These are phyloP conservation scores for Ostrea denselamellosa DNA, from an alignment of 1,140 invertebrate species.

Conservation along the genomic window DNA sequence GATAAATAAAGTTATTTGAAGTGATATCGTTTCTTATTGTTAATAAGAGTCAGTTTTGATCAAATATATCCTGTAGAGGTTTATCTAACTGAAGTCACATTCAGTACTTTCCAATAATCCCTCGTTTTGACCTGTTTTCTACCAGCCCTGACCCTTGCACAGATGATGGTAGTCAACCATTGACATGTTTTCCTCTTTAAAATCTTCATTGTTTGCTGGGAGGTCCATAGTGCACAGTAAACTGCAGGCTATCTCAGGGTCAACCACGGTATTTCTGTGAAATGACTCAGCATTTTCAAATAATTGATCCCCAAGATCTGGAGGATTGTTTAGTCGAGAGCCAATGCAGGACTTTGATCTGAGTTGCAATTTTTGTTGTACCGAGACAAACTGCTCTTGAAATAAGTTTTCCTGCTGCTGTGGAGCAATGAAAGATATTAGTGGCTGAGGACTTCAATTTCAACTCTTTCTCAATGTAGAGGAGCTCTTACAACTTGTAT, in stretches of 20 bases:
- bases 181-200: conserved; percentile 39
- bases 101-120: neutral
- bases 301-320: neutral
- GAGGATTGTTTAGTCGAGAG: conserved; percentile 8
- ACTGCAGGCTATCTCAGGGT: conserved; percentile 36
- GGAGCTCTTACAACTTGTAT: neutral
- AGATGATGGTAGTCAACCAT: neutral
- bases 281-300: conserved; percentile 17
- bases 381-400: neutral
- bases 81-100: neutral
- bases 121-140: conserved; percentile 1
- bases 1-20: too few species aligned
- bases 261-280: neutral
- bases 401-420: neutral
- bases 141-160: neutral
- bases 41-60: neutral
- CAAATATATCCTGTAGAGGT: neutral
- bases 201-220: conserved; percentile 6
- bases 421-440: neutral
- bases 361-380: neutral
- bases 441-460: neutral
- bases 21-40: too few species aligned
- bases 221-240: conserved; percentile 18
- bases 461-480: neutral
- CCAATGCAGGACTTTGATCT: conserved; percentile 6